These are phyloP conservation scores for Ciconia stormi DNA, from an alignment of 2,113 vertebrate species.

Conservation along the genomic window DNA sequence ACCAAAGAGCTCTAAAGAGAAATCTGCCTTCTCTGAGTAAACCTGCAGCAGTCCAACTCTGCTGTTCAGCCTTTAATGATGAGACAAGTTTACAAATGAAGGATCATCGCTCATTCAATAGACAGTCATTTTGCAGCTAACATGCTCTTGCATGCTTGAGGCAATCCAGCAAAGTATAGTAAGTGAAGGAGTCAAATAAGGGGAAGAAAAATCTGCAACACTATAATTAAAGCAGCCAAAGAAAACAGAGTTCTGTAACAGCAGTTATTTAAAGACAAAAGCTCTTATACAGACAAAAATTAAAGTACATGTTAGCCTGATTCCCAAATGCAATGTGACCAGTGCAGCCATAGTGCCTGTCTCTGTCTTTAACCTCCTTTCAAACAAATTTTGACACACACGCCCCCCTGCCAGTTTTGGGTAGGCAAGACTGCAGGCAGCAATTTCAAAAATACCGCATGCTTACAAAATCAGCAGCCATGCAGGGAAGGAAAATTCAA, in stretches of 20 bases:
- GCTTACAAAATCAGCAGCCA: not conserved
- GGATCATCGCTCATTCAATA: not conserved
- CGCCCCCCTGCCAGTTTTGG: not conserved
- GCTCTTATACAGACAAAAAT: not conserved
- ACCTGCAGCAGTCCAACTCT: not conserved
- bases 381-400: not conserved
- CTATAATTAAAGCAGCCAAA: not conserved
- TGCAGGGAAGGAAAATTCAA: not conserved
- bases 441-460: not conserved
- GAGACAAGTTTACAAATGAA: not conserved
- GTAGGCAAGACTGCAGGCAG: not conserved
- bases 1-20: not conserved
- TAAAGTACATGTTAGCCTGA: not conserved
- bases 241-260: not conserved
- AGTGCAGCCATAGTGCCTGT: not conserved
- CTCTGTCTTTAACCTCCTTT: not conserved
- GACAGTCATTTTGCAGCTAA: not conserved
- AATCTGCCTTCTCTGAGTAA: not conserved
- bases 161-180: not conserved
- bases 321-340: not conserved
- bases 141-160: not conserved
- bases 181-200: not conserved
- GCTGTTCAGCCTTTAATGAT: not conserved
- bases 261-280: not conserved
- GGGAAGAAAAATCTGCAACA: not conserved